Evolutionary conservation across 2,888 invertebrate genomes (phyloP), one percentile per base, ranked within the genome.

Genomic region (Microctonus brassicae): DNA sequence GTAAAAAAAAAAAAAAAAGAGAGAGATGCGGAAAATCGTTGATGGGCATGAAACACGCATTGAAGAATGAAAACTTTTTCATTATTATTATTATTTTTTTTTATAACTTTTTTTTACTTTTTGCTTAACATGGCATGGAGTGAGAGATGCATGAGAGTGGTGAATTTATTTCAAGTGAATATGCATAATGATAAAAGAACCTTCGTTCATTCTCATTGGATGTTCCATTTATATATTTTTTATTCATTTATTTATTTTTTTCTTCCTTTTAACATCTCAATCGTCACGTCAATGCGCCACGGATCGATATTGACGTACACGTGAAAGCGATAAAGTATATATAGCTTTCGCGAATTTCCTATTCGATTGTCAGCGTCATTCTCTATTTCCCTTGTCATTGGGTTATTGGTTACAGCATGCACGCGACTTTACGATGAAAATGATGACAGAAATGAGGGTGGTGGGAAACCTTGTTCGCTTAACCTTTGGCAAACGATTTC

Each of bases 271-370:
- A 20, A 47, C 39, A 60, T 57, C 39, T 62, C 10, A 29, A 34
- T 71, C 73, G 75, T 75, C 77, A 76, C 77, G 75, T 68, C 71
- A 69, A 73, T 68, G 70, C 62, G 75, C 77, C 77, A 72, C 76
- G 76, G 76, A 76, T 68, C 75, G 75, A 70, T 70, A 17, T 17
- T n/a, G 17, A 20, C 17, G 17, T 7, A 79, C 78, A 78, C 77
- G 80, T 78, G 77, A 78, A 79, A 77, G 76, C 70, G 60, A 70
- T 69, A 47, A 63, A 64, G 52, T 47, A 58, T n/a, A 29, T 29
- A 29, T 29, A 29, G 7, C 7, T 3, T 7, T 29, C 29, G 29
- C 3, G 7, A 5, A 29, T 29, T 29, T 29, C 7, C 29, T 29
- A n/a, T n/a, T n/a, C n/a, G n/a, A n/a, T n/a, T n/a, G n/a, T n/a